These are phyloP conservation scores for Globia sparganii DNA, from an alignment of 2,888 invertebrate genomes.

Conservation along the genomic window DNA sequence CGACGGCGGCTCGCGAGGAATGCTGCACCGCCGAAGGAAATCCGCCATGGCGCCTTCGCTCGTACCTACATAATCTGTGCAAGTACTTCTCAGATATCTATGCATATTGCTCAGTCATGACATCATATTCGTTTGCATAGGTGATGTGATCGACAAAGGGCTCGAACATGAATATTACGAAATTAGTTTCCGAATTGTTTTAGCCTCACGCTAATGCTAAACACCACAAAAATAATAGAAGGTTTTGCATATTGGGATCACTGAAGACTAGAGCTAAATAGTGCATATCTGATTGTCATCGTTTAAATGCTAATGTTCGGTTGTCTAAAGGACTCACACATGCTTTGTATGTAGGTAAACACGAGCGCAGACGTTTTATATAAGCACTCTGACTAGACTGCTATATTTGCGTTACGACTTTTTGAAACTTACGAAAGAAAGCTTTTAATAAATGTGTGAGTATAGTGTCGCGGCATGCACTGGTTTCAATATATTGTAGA, in stretches of 20 bases:
- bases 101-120: conserved; percentile 78
- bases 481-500: conserved; percentile 67
- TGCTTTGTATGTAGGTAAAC: conserved; percentile 39
- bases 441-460: conserved; percentile 69
- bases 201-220: conserved; percentile 43
- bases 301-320: conserved; percentile 56
- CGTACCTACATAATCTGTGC: conserved; percentile 75
- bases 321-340: conserved; percentile 35
- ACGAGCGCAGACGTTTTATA: conserved; percentile 42
- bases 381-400: conserved; percentile 41
- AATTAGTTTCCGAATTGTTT: conserved; percentile 64
- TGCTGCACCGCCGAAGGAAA: conserved; percentile 88
- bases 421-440: conserved; percentile 61
- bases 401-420: conserved; percentile 49
- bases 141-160: conserved; percentile 77
- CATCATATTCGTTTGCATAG: conserved; percentile 83
- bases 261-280: conserved; percentile 45
- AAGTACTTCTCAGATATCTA: conserved; percentile 72
- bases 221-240: conserved; percentile 29
- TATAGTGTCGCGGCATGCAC: conserved; percentile 67
- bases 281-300: conserved; percentile 56
- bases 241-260: conserved; percentile 40
- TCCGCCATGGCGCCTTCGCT: conserved; percentile 86
- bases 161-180: conserved; percentile 63
- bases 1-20: conserved; percentile 82